Evolutionary conservation across 2,888 invertebrate species (phyloP).

Genomic region (Rhodophaea formosa): DNA sequence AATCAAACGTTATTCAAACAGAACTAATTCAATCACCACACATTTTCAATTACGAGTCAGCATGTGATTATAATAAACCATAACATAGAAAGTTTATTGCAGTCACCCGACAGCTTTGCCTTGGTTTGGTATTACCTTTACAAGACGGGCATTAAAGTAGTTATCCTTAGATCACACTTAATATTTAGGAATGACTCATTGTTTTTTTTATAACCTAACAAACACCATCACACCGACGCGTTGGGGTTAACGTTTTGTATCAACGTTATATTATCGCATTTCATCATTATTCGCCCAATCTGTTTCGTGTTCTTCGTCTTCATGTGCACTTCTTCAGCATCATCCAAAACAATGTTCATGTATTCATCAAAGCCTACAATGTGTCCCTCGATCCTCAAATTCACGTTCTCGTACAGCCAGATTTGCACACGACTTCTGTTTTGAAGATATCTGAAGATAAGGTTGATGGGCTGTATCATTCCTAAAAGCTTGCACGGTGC

Average conservation of each 20-base stretch:
- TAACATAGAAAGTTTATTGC: too few species aligned
- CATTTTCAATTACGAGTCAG: too few species aligned
- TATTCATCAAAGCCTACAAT: conserved; percentile 99
- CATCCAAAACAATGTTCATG: conserved; percentile 99
- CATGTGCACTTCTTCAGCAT: conserved; percentile 96
- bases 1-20: too few species aligned
- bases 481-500: too few species aligned
- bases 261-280: conserved; percentile 99
- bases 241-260: conserved; percentile 94
- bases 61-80: too few species aligned
- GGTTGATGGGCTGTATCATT: conserved; percentile 99
- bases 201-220: conserved; percentile 65
- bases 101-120: too few species aligned
- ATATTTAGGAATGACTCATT: conserved; percentile 59
- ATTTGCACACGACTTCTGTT: conserved; percentile 97
- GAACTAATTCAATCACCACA: too few species aligned
- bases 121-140: conserved; percentile 26
- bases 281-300: conserved; percentile 86
- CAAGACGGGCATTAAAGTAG: conserved; percentile 9
- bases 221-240: conserved; percentile 60
- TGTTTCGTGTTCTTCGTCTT: conserved; percentile 91
- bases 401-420: conserved; percentile 98
- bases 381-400: conserved; percentile 97
- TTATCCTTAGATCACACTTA: conserved; percentile 24
- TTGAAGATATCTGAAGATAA: conserved; percentile 97